Percentiles rank a stretch among this genome's conserved stretches.
These are phyloP conservation scores for Fundulus diaphanus DNA, from an alignment of 2,797 vertebrate genomes.

Conservation along the genomic window DNA sequence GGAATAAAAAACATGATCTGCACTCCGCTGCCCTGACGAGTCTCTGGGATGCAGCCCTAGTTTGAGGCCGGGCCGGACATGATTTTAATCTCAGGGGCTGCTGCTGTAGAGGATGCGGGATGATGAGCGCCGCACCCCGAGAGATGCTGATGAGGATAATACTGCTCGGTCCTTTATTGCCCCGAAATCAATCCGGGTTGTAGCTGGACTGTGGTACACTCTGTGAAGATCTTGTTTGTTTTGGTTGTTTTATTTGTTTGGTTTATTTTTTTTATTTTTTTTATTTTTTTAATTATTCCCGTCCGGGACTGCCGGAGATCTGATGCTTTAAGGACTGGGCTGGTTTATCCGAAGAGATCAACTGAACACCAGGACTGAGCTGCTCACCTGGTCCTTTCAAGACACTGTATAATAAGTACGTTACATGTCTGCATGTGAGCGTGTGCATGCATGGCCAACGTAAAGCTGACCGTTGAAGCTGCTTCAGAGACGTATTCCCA, in stretches of 20 bases:
- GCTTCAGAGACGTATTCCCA: constrained; percentile 16
- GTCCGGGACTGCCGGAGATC: constrained; percentile 49
- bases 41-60: constrained; percentile 69
- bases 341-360: constrained; percentile 66
- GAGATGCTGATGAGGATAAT: constrained; percentile 64
- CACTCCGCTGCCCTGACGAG: constrained; percentile 53
- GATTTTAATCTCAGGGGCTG: constrained; percentile 68
- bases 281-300: neutral
- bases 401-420: constrained; percentile 76
- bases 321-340: constrained; percentile 69
- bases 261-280: constrained; percentile 1
- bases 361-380: constrained; percentile 63
- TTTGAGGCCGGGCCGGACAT: constrained; percentile 67
- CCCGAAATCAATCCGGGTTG: constrained; percentile 48
- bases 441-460: constrained; percentile 30
- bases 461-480: neutral
- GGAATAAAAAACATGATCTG: constrained; percentile 55
- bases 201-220: constrained; percentile 60
- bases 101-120: constrained; percentile 68
- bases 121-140: constrained; percentile 73
- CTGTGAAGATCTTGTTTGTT: constrained; percentile 50
- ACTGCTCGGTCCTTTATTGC: constrained; percentile 40
- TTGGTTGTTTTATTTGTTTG: constrained; percentile 9
- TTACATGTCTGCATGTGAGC: constrained; percentile 41
- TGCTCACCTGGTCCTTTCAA: constrained; percentile 66